Base-by-base conservation (phyloP, 1,140 invertebrate genomes). In the Drosophila subobscura region DNA sequence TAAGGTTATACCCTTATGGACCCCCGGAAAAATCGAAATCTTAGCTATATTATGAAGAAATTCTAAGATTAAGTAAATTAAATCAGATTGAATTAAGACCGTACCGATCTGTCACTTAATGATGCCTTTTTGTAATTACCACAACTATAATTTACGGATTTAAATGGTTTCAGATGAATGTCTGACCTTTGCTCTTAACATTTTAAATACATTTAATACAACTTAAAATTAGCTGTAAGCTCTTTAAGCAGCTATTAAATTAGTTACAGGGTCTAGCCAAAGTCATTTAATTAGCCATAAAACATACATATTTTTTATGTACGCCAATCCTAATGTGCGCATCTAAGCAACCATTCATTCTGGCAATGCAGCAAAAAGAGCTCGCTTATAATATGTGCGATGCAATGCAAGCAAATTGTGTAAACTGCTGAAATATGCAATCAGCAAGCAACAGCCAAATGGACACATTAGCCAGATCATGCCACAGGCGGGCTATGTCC, bases 401-500 rank as follows among this genome's bases (percentile, higher is more conserved):
- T 68, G 55, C 59, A 73, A 76, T 42, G 50, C 46, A 59, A 37
- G 7, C 10, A 37, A 37, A 70, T 55, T 63, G 67, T 57, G 63
- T 71, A 63, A 74, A 78, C 73, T 73, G 55, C 63, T 72, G 5
- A 47, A 58, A 71, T 74, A 53, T 74, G 79, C 77, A 79, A 68
- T 80, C 80, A 75, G 65, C 71, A 14, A 73, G 46, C 44, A 37
- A 41, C 23, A 45, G 50, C n/a, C 74, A 70, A 71, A 64, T 71
- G 81, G 58, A 66, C 60, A 74, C 64, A 81, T 86, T 86, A 74
- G 54, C 51, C 50, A 14, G 49, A 61, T 42, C 60, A 75, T 54
- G 37, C 33, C 33, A 12, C 50, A 52, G 54, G 67, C 44, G 37
- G 37, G 37, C 42, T 14, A 55, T 20, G 57, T 72, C 46, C 25